A percentile compares a stretch with the other conserved stretches of the same genome.
Evolutionary conservation across 2,888 invertebrate species (phyloP).

Genomic region (Auanema freiburgensis): DNA sequence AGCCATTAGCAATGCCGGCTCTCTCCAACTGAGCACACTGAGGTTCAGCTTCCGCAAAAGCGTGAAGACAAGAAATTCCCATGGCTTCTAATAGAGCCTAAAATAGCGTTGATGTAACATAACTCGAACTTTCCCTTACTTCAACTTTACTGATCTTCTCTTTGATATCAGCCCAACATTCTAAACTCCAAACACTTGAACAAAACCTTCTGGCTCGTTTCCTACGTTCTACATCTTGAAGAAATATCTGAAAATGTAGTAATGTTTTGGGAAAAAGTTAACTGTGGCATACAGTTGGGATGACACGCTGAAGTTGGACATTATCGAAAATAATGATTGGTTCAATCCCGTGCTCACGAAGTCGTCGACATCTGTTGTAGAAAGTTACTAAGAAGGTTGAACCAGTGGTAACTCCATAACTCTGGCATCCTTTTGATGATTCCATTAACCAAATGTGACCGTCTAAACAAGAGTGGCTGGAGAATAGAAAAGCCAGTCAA

Average conservation of each 20-base stretch:
- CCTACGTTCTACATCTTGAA: too few relatives aligned
- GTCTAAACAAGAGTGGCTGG: constrained; percentile 24
- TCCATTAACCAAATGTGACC: constrained; percentile 48
- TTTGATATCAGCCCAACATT: not conserved
- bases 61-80: constrained; percentile 87
- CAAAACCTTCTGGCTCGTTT: not conserved
- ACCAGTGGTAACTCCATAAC: constrained; percentile 23
- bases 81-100: constrained; percentile 77
- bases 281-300: not conserved
- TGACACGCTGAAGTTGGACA: constrained; percentile 8
- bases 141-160: not conserved
- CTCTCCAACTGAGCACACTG: constrained; percentile 90
- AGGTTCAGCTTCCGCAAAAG: constrained; percentile 96
- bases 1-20: constrained; percentile 78
- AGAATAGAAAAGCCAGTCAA: not conserved
- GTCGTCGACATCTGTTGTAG: constrained; percentile 28
- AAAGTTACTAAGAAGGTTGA: constrained; percentile 31
- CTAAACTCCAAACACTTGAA: not conserved
- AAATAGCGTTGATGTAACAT: constrained; percentile 5
- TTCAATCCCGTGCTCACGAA: constrained; percentile 25
- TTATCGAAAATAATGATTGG: constrained; percentile 38
- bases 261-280: not conserved
- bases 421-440: constrained; percentile 22
- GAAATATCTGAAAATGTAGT: too few relatives aligned
- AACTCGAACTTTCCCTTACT: not conserved